Base-by-base conservation (phyloP, 2,888 invertebrate species). In the Rhyacophila evoluta region DNA sequence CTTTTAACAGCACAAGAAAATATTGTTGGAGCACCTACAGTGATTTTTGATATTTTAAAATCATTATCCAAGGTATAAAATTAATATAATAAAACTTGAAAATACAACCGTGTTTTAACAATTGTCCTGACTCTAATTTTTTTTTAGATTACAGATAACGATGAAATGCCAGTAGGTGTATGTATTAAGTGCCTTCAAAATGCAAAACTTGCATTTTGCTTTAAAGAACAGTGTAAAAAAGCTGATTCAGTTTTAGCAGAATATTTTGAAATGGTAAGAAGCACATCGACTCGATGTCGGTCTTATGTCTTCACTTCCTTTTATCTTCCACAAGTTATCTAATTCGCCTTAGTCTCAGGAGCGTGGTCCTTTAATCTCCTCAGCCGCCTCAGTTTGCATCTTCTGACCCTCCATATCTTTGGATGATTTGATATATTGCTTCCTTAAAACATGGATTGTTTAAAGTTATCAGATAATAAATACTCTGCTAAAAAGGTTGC, bases 151-250 rank as follows among this genome's bases (percentile, higher is more conserved):
- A n/a, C 19, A n/a, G 67, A 37, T 3, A 77, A 74, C 12, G 79
- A 79, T n/a, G 33, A 39, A 8, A 39, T 77, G 15, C 77, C 79
- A 6, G 67, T 74, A 28, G 38, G 33, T 28, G 74, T 79, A 8
- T 79, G 79, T 36, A 33, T 12, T 10, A 33, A 74, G 19, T 79
- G 79, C 71, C 37, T 79, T 11, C 12, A 74, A 29, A 41, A 39
- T 38, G 79, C 70, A 19, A 79, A 71, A 70, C 74, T 74, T 27
- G 74, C 74, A 15, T 74, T 77, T 70, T 70, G 70, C 19, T 79
- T 79, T 67, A 79, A 79, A 74, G 29, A 27, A 2, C 79, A 79
- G 37, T 79, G 79, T 77, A 70, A 74, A 68, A 41, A 79, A 55
- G 36, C 79, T 4, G 70, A 79, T 36, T 19, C 8, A 28, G 33